Evolutionary conservation across 37 sponge, comb jelly and placozoan species (phyloP), one percentile per base, ranked within the genome.

Genomic region (Oopsacas minuta): DNA sequence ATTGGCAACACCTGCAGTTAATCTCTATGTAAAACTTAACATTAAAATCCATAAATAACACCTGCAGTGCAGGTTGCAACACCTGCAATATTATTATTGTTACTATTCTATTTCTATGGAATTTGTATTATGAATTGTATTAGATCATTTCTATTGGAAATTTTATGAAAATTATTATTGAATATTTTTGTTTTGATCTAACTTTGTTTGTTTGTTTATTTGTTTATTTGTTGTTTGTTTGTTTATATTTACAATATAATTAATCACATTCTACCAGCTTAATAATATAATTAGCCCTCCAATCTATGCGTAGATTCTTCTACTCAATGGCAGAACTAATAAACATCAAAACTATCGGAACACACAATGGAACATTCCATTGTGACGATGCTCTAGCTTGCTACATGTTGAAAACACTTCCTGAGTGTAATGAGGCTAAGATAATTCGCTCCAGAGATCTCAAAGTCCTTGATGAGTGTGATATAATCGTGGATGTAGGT

Each of bases 361-460:
- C 93, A 8, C 96, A 96, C 86, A 90, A 89, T 51, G 96, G 96
- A 8, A 88, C 83, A 28, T 96, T 96, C 84, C 96, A 96, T 86
- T 96, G 96, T 52, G 97, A 96, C 39, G 97, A 96, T 37, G 94
- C 83, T 0, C 86, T 96, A 39, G 97, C 94, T 7, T 96, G 97
- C 52, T 91, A 87, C 87, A 93, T 96, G 92, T 85, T 96, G 81
- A 86, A 81, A 69, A 51, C 39, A 28, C 83, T 96, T n/a, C 90
- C 89, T 0, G 90, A 91, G 35, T 93, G 92, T 86, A 84, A 51
- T 1, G 37, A 87, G 53, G 94, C 97, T n/a, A 61, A 86, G 25
- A 89, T 96, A 34, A 81, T 89, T 0, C 82, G 96, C 0, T 85
- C 91, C 0, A 53, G 96, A 17, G 88, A 93, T 37, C 84, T 83